A percentile compares a stretch with the other conserved stretches of the same genome.
These are phyloP conservation scores for Caprella mutica DNA, from an alignment of 2,888 invertebrate species.

Conservation along the genomic window DNA sequence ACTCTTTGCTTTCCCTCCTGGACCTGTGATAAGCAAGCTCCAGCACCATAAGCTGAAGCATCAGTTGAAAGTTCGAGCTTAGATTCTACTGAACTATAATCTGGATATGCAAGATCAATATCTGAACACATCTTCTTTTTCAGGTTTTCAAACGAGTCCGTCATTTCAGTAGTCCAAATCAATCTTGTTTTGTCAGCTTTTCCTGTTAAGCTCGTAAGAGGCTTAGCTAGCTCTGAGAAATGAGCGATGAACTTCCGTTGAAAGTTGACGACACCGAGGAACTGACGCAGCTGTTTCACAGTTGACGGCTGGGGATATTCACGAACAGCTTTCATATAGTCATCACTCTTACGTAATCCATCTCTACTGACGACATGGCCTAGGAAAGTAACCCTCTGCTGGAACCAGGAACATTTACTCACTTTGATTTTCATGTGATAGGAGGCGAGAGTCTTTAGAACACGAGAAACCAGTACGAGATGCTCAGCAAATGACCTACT, in stretches of 20 bases:
- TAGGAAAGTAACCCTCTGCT: not conserved
- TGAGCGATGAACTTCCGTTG: not conserved
- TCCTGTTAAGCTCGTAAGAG: not conserved
- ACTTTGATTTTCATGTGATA: not conserved
- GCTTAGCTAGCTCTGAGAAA: not conserved
- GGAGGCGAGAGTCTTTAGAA: not conserved
- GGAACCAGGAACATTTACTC: not conserved
- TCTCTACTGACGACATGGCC: not conserved
- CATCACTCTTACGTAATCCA: not conserved
- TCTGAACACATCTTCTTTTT: not conserved
- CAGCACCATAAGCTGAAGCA: not conserved
- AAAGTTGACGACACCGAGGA: not conserved
- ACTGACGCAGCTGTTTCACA: not conserved
- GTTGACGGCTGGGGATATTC: not conserved
- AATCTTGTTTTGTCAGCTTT: not conserved
- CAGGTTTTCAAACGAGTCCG: not conserved
- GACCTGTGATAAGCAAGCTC: not conserved
- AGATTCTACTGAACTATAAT: not conserved
- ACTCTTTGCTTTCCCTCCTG: not conserved
- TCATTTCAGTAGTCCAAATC: not conserved
- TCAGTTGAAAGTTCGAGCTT: not conserved
- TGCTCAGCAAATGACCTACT: not conserved
- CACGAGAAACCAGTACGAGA: not conserved
- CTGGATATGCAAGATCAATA: not conserved
- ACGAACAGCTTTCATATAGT: not conserved